These are phyloP conservation scores for Dryobota labecula DNA, from an alignment of 2,888 invertebrate species.

Conservation along the genomic window DNA sequence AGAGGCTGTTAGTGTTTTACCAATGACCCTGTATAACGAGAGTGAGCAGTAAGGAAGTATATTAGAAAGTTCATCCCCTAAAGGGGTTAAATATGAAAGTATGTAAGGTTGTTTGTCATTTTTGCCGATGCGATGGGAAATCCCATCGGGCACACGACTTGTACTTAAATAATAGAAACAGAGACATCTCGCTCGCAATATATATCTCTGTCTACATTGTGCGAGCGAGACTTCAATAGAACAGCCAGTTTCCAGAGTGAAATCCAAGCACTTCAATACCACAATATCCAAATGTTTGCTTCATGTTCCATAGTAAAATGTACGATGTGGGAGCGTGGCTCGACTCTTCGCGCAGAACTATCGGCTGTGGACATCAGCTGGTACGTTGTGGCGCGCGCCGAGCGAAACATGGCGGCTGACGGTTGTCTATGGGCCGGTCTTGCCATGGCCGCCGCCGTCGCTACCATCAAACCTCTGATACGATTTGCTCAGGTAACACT, in stretches of 20 bases:
- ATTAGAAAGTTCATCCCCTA: too few relatives aligned
- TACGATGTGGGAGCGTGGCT: slow-evolving; percentile 97
- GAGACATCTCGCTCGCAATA: not conserved
- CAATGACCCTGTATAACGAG: too few relatives aligned
- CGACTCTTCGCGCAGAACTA: slow-evolving; percentile 97
- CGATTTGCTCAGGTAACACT: slow-evolving; percentile 81
- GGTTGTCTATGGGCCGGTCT: slow-evolving; percentile 82
- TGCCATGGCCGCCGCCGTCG: slow-evolving; percentile 83
- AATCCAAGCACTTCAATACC: not conserved
- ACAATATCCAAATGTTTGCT: not conserved
- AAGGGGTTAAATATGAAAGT: too few relatives aligned
- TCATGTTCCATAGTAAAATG: slow-evolving; percentile 93
- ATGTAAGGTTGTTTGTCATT: not conserved
- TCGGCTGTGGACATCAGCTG: slow-evolving; percentile 98
- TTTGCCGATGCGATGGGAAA: not conserved
- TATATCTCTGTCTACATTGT: not conserved
- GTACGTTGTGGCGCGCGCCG: slow-evolving; percentile 97
- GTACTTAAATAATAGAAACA: not conserved
- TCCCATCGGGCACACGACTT: not conserved
- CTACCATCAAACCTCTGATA: slow-evolving; percentile 78
- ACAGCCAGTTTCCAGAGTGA: not conserved
- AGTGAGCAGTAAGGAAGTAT: too few relatives aligned
- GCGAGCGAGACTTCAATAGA: not conserved
- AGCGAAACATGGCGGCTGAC: slow-evolving; percentile 88
- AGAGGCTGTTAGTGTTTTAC: too few relatives aligned